These are phyloP conservation scores for Paraplagusia blochii DNA, from an alignment of 2,113 vertebrate genomes.

Conservation along the genomic window DNA sequence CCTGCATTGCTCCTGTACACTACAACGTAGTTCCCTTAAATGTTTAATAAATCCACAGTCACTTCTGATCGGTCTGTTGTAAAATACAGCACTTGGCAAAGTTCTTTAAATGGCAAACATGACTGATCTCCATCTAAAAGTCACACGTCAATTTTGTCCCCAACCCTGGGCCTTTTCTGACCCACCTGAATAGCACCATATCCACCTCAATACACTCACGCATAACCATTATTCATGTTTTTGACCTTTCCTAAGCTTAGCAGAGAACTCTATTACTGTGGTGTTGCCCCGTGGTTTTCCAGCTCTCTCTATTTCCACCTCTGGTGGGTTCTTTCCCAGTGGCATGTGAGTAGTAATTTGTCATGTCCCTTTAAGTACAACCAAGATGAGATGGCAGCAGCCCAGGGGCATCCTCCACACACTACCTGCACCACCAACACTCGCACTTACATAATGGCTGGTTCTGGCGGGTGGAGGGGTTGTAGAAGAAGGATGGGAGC, in stretches of 20 bases:
- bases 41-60: background rate
- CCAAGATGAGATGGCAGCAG: conserved; percentile 62
- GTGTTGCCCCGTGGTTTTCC: conserved; percentile 39
- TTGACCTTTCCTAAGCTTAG: conserved; percentile 56
- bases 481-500: conserved; percentile 32
- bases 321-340: conserved; percentile 43
- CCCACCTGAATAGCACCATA: conserved; percentile 18
- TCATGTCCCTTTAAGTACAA: conserved; percentile 67
- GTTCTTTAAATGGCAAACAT: conserved; percentile 36
- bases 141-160: conserved; percentile 17
- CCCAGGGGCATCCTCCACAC: conserved; percentile 45
- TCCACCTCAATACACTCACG: conserved; percentile 26
- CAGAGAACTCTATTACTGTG: conserved; percentile 32
- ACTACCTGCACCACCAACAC: conserved; percentile 63
- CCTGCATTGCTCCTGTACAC: too few species aligned
- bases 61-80: background rate
- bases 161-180: conserved; percentile 28
- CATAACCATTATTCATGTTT: conserved; percentile 33
- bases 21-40: too few species aligned
- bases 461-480: conserved; percentile 29
- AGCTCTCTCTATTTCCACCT: conserved; percentile 40
- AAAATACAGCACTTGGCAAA: background rate
- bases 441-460: conserved; percentile 60
- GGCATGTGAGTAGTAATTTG: conserved; percentile 66
- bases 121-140: conserved; percentile 30